Base-by-base conservation (phyloP, 2,113 vertebrate genomes). In the Microcebus jonahi region DNA sequence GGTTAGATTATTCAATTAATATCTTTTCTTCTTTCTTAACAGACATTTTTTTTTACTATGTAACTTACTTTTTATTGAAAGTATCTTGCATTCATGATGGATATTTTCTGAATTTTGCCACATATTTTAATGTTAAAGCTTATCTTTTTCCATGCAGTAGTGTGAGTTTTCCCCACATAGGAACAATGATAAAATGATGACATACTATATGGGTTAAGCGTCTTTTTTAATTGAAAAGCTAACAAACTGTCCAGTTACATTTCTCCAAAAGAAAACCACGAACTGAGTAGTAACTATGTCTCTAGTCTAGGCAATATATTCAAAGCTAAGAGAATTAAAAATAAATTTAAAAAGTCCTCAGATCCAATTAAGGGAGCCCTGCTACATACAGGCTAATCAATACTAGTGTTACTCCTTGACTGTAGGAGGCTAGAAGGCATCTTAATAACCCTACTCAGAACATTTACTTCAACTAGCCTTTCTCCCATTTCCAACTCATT, bases 31-130 rank as follows among this genome's bases (percentile, higher is more conserved):
- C 42, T 45, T 45, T 45, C 42, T 45, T 45, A 45, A 45, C 42
- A 45, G 6, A 42, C 42, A 42, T 45, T 45, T 45, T 45, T 45
- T 45, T 45, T 45, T 97, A 96, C 76, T 82, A 65, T 31, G 59
- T 73, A 92, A 95, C 90, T 95, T 90, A 89, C 79, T 93, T 92
- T 98, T 97, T 98, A 98, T 97, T 97, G 27, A 70, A 97, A 96
- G 82, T 91, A 95, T 71, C 89, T 95, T 94, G 91, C 88, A 98
- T 85, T 97, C 67, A 87, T 86, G 53, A 96, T 20, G 75, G 79
- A 83, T 77, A 77, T 55, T 87, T 93, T 95, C 93, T 94, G 79
- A 36, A 45, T 94, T 94, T 89, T 87, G 65, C 34, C 77, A 96
- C 73, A 89, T 50, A 89, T 57, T 94, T 97, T 92, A 85, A 95